A percentile compares a stretch with the other conserved stretches of the same genome.
These are phyloP conservation scores for Crenichthys baileyi DNA, from an alignment of 2,797 vertebrate species.

Conservation along the genomic window DNA sequence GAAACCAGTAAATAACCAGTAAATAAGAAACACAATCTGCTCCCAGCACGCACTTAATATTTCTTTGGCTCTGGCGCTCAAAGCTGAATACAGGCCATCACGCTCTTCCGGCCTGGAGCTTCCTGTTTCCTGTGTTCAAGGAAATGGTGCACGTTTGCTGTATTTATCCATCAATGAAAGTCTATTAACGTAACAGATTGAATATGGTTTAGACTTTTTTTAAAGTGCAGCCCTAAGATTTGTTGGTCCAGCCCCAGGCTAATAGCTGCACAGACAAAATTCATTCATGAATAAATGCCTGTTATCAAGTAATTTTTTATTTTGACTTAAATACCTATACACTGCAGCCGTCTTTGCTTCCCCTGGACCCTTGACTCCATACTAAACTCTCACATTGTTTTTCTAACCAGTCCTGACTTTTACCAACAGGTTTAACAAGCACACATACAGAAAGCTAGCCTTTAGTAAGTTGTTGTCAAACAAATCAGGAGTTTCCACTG, in stretches of 20 bases:
- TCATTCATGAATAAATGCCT: not conserved
- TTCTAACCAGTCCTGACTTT: slow-evolving; percentile 15
- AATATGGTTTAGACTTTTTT: slow-evolving; percentile 33
- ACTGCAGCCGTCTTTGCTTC: slow-evolving; percentile 8
- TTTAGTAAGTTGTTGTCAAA: slow-evolving; percentile 19
- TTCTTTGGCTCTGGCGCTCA: slow-evolving; percentile 22
- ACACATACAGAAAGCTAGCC: not conserved
- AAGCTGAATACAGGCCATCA: slow-evolving; percentile 19
- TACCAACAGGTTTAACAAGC: slow-evolving; percentile 23
- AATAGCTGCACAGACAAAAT: slow-evolving; percentile 19
- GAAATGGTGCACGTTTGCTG: slow-evolving; percentile 54
- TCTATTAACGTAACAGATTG: slow-evolving; percentile 27
- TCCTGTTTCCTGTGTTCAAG: slow-evolving; percentile 64
- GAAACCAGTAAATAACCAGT: slow-evolving; percentile 13
- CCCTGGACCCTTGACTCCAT: slow-evolving; percentile 27
- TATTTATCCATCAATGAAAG: slow-evolving; percentile 38
- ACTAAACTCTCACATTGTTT: slow-evolving; percentile 24
- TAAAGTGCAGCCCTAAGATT: not conserved
- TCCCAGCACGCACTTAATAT: slow-evolving; percentile 30
- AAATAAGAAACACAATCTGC: slow-evolving; percentile 22
- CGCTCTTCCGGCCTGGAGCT: slow-evolving; percentile 47
- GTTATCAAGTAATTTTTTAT: not conserved
- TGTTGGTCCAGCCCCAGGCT: not conserved
- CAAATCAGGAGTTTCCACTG: slow-evolving; percentile 24
- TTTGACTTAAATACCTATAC: not conserved